Base-by-base conservation (phyloP, 35 echinoderm and acorn worm genomes). In the Apostichopus californicus region DNA sequence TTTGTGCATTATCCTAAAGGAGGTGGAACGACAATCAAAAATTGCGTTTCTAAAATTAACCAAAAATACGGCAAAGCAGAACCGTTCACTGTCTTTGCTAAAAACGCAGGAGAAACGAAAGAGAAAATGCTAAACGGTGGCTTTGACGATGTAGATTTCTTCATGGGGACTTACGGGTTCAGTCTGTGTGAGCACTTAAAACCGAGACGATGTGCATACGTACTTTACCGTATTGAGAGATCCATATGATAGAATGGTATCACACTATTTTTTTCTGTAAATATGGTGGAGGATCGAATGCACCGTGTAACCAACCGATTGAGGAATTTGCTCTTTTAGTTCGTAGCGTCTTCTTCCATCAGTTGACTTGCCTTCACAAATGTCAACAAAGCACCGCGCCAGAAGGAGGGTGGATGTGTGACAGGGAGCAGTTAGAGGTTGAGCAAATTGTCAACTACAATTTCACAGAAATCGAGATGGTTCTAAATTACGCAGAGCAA, bases 241-340 rank as follows among this genome's bases (percentile, higher is more conserved):
- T 15, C 83, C 83, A 46, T 86, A 20, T 17, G 83, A 86, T 24
- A 57, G 83, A 23, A 58, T 86, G 83, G 24, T 86, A 57, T 86
- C 83, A 4, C 83, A 86, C 55, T 86, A 86, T n/a, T 15, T 86
- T 86, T 17, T 86, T 86, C 83, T 86, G 83, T 59, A 86, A 86
- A 25, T 86, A 86, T 25, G 83, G 83, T 17, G n/a, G n/a, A n/a
- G n/a, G n/a, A n/a, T n/a, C n/a, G n/a, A n/a, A n/a, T n/a, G n/a
- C n/a, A n/a, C n/a, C n/a, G n/a, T n/a, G n/a, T n/a, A n/a, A n/a
- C n/a, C n/a, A n/a, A n/a, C n/a, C n/a, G n/a, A n/a, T n/a, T n/a
- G n/a, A n/a, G n/a, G n/a, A n/a, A n/a, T n/a, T n/a, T n/a, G n/a
- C n/a, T n/a, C n/a, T n/a, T n/a, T n/a, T n/a, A n/a, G n/a, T n/a